phyloP scores from a whole-genome alignment of 2,113 vertebrate species.

The Podarcis raffonei region DNA sequence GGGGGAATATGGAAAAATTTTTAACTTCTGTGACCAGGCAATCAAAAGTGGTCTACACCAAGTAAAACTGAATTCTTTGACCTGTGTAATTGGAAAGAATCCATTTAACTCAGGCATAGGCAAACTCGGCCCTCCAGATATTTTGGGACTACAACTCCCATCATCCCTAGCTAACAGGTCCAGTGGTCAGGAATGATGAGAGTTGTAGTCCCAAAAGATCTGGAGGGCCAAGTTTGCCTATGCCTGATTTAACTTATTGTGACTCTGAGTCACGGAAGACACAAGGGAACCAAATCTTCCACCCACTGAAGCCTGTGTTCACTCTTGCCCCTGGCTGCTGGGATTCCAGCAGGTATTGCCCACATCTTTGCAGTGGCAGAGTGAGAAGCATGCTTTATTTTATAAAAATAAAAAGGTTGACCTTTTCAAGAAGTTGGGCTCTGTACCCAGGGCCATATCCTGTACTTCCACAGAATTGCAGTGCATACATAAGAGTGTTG shows the following conservation, averaged over 20 bases:
- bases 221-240: too few relatives aligned
- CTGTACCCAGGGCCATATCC: neutral
- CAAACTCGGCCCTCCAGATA: too few relatives aligned
- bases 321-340: neutral
- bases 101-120: too few relatives aligned
- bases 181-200: too few relatives aligned
- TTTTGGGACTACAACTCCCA: too few relatives aligned
- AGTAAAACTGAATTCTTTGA: neutral
- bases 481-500: too few relatives aligned
- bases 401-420: neutral
- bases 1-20: neutral
- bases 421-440: neutral
- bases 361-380: too few relatives aligned
- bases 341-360: neutral
- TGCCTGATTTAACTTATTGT: too few relatives aligned
- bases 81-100: neutral
- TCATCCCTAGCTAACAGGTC: too few relatives aligned
- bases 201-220: too few relatives aligned
- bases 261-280: too few relatives aligned
- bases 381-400: too few relatives aligned
- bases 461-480: neutral
- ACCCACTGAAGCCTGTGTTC: neutral
- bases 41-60: neutral
- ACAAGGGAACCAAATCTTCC: neutral
- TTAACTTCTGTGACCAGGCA: neutral